Conservation (phyloP, 2,888 invertebrate species). For the Melinaea menophilus region DNA sequence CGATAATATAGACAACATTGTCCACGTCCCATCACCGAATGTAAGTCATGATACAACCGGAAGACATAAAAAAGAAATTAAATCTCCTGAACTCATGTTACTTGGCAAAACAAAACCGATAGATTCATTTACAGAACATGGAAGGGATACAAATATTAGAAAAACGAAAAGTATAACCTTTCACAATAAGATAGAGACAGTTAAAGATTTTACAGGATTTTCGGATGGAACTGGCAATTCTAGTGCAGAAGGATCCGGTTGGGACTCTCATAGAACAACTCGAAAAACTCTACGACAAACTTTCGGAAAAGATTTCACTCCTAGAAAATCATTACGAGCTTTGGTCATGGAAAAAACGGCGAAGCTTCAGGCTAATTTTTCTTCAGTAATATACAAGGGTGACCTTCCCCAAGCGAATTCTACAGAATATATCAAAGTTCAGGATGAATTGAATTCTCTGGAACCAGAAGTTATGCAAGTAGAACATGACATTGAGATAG, state of each 20-base stretch:
- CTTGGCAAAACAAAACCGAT: conserved; percentile 40
- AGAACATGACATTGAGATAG: conserved; percentile 9
- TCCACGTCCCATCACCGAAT: conserved; percentile 35
- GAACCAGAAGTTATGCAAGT: conserved; percentile 13
- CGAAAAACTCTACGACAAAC: conserved; percentile 64
- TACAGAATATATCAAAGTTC: conserved; percentile 22
- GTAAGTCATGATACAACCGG: conserved; percentile 48
- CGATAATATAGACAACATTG: conserved; percentile 27
- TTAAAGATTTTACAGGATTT: conserved; percentile 33
- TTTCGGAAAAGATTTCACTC: conserved; percentile 62
- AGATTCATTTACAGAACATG: conserved; percentile 44
- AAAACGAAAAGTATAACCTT: conserved; percentile 49
- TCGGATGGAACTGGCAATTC: conserved; percentile 53
- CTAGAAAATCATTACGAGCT: conserved; percentile 60
- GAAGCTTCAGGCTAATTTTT: conserved; percentile 46
- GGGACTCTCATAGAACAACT: conserved; percentile 69
- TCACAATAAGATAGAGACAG: conserved; percentile 42
- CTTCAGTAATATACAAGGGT: conserved; percentile 5
- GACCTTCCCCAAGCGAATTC: conserved; percentile 19
- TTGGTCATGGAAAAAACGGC: conserved; percentile 67
- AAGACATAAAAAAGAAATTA: conserved; percentile 41
- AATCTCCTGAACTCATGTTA: conserved; percentile 55
- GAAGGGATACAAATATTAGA: conserved; percentile 48
- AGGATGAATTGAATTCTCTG: conserved; percentile 24
- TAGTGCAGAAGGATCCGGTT: conserved; percentile 61